Base-by-base conservation (phyloP, 2,797 vertebrate genomes). In the Pygocentrus nattereri region DNA sequence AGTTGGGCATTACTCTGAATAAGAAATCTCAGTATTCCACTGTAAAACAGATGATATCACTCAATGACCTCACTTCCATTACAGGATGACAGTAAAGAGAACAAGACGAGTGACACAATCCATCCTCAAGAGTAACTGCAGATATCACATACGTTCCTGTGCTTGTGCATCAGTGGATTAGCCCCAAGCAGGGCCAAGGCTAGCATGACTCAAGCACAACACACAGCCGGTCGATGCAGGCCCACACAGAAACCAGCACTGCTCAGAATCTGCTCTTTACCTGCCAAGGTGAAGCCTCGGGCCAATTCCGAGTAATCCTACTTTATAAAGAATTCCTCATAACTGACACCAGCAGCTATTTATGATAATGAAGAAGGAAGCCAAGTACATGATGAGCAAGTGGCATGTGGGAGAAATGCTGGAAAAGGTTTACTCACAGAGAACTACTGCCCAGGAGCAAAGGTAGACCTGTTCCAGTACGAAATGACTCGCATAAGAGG, bases 151-250 rank as follows among this genome's bases (percentile, higher is more conserved):
- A 78, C 47, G 69, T 78, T 84, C 50, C 78, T 49, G 65, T 44
- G 25, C 10, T 23, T 70, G 6, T 31, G 31, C 11, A 59, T 62
- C 30, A 65, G 61, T 34, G 3, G 15, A 67, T 76, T 23, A 56
- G 44, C 77, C 65, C 71, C 38, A 70, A 74, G 74, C 31, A 62
- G 49, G 19, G 68, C 56, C 41, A 71, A 44, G 30, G 23, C n/a
- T 74, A 77, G 78, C 61, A 77, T 81, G 68, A 81, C 78, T 84
- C 61, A 73, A 73, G 52, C 4, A 50, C 64, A 54, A 71, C 44
- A 30, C 71, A 19, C 52, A 56, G 54, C 34, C 15, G n/a, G 56
- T 5, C 19, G 31, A 23, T 6, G 25, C 30, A 62, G 67, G 61
- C 41, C 41, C 34, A 23, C 56, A 25, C n/a, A 10, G 52, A 74